phyloP scores from a whole-genome alignment of 2,888 invertebrate species.

The Agrochola circellaris region DNA sequence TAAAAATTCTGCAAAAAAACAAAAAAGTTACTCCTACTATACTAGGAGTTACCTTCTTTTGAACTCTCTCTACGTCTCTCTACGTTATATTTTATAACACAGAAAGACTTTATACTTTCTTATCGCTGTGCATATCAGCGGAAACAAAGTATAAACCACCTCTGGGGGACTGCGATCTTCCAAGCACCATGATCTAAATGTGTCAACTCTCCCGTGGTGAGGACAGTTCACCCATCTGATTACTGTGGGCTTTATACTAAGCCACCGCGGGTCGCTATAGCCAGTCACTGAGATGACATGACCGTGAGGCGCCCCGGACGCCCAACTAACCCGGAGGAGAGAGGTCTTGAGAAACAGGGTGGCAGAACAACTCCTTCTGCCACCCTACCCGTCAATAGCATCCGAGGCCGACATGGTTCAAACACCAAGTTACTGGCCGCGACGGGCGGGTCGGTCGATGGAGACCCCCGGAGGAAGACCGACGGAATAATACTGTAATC shows the following conservation, averaged over 20 bases:
- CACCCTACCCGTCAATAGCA: neutral
- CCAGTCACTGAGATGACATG: neutral
- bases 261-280: slow-evolving; percentile 2
- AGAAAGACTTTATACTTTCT: no score
- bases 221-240: neutral
- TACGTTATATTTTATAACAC: no score
- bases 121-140: no score
- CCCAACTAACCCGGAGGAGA: neutral
- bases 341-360: neutral
- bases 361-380: no score
- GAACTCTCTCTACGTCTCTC: no score
- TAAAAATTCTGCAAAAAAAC: no score
- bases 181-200: neutral
- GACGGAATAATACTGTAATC: neutral
- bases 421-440: neutral
- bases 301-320: neutral
- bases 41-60: no score
- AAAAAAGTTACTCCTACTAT: no score
- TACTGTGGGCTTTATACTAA: neutral
- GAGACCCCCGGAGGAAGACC: slow-evolving; percentile 1
- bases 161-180: neutral
- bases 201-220: slow-evolving; percentile 4
- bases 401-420: neutral
- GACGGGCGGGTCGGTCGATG: slow-evolving; percentile 4
- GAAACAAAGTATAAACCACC: neutral